These are phyloP conservation scores for Ancistrus triradiatus DNA, from an alignment of 2,113 vertebrate species.

Conservation along the genomic window DNA sequence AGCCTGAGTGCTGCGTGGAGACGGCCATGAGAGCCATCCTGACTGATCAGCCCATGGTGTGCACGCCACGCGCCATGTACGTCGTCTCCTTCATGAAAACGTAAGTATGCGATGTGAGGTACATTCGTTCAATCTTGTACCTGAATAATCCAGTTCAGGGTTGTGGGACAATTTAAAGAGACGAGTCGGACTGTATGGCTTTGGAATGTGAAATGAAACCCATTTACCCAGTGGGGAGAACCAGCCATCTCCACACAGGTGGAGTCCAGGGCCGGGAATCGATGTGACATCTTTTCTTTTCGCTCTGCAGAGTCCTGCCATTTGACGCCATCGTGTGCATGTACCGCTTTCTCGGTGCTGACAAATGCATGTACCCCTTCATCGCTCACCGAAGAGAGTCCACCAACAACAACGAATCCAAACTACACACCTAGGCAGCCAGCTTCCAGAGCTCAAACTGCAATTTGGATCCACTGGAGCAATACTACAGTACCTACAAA, in stretches of 20 bases:
- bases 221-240: no score
- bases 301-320: conserved; percentile 74
- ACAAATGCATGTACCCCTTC: conserved; percentile 89
- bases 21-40: conserved; percentile 49
- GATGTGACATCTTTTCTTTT: no score
- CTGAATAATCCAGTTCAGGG: not conserved
- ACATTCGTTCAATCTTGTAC: not conserved
- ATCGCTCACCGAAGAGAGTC: conserved; percentile 82
- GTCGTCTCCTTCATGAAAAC: conserved; percentile 46
- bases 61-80: conserved; percentile 30
- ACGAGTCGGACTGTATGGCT: no score
- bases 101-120: conserved; percentile 17
- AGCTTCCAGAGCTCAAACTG: no score
- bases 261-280: no score
- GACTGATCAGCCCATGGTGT: conserved; percentile 44
- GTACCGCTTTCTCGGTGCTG: conserved; percentile 84
- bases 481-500: no score
- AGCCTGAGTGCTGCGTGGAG: conserved; percentile 42
- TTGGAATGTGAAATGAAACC: no score
- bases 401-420: conserved; percentile 86
- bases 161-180: no score
- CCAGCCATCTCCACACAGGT: no score
- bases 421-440: conserved; percentile 55
- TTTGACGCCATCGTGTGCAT: conserved; percentile 87
- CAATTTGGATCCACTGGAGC: no score